These are phyloP conservation scores for Procavia capensis DNA, from an alignment of 2,113 vertebrate genomes.

Conservation along the genomic window DNA sequence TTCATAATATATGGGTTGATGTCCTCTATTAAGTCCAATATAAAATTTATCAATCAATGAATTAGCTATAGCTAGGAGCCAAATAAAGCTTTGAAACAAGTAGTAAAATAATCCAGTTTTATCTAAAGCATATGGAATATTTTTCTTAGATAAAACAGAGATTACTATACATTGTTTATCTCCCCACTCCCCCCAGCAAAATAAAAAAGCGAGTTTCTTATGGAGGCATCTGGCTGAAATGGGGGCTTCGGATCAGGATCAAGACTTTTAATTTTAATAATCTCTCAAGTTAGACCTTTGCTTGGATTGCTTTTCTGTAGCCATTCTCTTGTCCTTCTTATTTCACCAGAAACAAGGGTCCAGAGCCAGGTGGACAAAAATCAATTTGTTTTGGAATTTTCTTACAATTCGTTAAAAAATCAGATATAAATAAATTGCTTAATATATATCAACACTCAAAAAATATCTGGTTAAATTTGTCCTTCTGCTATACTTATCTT, in stretches of 20 bases:
- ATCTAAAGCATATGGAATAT: neutral
- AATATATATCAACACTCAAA: neutral
- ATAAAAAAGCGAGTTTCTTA: neutral
- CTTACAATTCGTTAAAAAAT: neutral
- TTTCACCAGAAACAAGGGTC: neutral
- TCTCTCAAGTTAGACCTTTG: neutral
- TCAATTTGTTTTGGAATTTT: neutral
- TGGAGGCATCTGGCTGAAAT: neutral
- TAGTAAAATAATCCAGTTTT: neutral
- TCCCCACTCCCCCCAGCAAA: too few species aligned
- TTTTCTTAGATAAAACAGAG: conserved; percentile 35
- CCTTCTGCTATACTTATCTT: neutral
- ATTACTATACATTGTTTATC: neutral
- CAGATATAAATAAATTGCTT: neutral
- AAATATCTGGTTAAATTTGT: neutral
- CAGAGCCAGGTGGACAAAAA: neutral
- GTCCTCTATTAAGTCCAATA: neutral
- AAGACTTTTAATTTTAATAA: neutral
- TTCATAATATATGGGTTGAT: conserved; percentile 6
- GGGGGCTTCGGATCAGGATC: neutral
- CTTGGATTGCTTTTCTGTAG: neutral
- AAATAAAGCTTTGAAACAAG: neutral
- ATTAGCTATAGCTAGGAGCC: neutral
- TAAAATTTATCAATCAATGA: neutral
- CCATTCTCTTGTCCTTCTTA: neutral